These are phyloP conservation scores for Yasuhikotakia modesta DNA, from an alignment of 2,797 vertebrate species.

Conservation along the genomic window DNA sequence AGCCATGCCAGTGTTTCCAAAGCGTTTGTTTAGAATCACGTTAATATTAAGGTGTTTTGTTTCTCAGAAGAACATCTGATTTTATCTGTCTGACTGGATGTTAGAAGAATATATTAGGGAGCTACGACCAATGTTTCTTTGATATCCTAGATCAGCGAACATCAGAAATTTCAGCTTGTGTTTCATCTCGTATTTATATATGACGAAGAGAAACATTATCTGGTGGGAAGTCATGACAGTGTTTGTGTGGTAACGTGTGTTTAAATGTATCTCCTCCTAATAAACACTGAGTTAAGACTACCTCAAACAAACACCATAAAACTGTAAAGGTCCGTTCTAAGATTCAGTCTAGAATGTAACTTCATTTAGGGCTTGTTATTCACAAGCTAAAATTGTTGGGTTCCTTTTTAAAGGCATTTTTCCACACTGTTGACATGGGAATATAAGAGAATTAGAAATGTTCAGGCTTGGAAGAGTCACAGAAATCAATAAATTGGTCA, in stretches of 20 bases:
- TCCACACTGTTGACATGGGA: not conserved
- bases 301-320: constrained; percentile 20
- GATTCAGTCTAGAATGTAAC: constrained; percentile 14
- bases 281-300: not conserved
- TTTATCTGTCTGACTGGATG: not conserved
- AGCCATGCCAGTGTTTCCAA: not conserved
- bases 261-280: constrained; percentile 15
- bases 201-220: constrained; percentile 12
- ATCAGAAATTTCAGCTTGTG: not conserved
- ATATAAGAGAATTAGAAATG: not conserved
- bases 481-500: not conserved
- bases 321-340: constrained; percentile 22
- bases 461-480: not conserved
- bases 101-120: not conserved
- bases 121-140: not conserved
- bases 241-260: constrained; percentile 33
- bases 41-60: not conserved
- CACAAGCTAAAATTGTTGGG: constrained; percentile 12
- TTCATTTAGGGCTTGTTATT: not conserved
- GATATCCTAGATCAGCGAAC: not conserved
- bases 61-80: not conserved
- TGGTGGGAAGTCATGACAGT: constrained; percentile 20
- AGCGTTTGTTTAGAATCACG: not conserved
- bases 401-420: not conserved
- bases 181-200: constrained; percentile 23